Conservation (phyloP, 2,888 invertebrate species). For the Cephus pulcher region DNA sequence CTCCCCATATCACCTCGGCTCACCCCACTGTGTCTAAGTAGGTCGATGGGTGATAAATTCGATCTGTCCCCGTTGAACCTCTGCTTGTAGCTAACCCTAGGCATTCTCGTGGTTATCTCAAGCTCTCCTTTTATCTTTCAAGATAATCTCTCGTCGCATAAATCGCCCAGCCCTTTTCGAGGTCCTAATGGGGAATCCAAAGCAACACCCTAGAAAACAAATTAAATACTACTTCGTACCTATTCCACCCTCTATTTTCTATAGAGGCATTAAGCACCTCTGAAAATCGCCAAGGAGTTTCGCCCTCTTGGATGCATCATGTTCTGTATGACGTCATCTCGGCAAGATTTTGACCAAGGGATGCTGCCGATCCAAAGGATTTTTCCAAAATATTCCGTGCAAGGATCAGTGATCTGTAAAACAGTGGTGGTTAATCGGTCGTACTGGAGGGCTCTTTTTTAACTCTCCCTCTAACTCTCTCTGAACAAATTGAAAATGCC, state of each 20-base stretch:
- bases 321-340: not conserved
- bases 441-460: not conserved
- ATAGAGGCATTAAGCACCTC: not conserved
- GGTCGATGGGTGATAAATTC: constrained; percentile 57
- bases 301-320: not conserved
- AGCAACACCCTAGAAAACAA: constrained; percentile 44
- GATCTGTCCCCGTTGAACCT: constrained; percentile 30
- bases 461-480: not conserved
- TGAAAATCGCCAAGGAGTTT: not conserved
- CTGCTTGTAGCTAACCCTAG: not conserved
- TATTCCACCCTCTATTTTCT: not conserved
- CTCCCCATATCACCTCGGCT: not conserved
- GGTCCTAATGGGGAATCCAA: constrained; percentile 42
- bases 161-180: constrained; percentile 43
- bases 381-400: not conserved
- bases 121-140: constrained; percentile 41
- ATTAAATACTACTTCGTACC: constrained; percentile 41
- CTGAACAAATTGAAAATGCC: not conserved
- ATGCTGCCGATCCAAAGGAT: not conserved
- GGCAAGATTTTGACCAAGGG: not conserved
- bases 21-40: constrained; percentile 34
- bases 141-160: constrained; percentile 51
- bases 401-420: not conserved
- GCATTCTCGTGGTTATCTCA: constrained; percentile 36
- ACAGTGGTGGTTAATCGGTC: not conserved